Base-by-base conservation (phyloP, 1,140 invertebrate genomes). In the Drosophila sp. region DNA sequence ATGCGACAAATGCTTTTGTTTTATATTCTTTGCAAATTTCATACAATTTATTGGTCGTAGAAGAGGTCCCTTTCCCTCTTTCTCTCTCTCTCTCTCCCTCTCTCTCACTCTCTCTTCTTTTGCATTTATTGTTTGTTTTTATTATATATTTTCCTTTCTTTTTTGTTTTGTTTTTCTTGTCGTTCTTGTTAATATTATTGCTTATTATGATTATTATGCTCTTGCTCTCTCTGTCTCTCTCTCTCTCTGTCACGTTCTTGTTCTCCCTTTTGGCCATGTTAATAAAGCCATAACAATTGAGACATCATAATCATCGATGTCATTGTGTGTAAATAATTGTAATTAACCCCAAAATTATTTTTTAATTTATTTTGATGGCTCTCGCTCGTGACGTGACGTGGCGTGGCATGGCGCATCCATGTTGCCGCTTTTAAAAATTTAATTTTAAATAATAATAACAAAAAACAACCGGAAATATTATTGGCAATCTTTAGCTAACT, bases 221-320 rank as follows among this genome's bases (percentile, higher is more conserved):
- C 44, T 17, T 35, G 11, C 38, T 56, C 29, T 44, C 54, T 50
- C 8, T 41, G 57, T 23, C 23, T 58, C 44, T 25, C 44, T 27
- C 30, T 44, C 17, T 50, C 57, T 47, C 40, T 33, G 58, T 38
- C 58, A 65, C 57, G n/a, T 38, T 11, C 10, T 3, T 10, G 35
- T 38, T 38, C 35, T 38, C 35, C 35, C 23, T 2, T 57, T 11
- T 25, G 38, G 70, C 38, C 30, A 62, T 27, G 76, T 79, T 79
- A 79, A 79, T 79, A 79, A 78, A 79, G 76, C 76, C 75, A 78
- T 79, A 79, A 79, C 76, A 79, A 79, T 79, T 76, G 70, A 50
- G 44, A 79, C 76, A 79, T 78, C 63, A 79, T 78, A 79, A 79
- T 79, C 70, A 78, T 79, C 65, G 75, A 68, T 78, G 75, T 79